phyloP scores from a whole-genome alignment of 2,113 vertebrate genomes.

The Lycaon pictus region DNA sequence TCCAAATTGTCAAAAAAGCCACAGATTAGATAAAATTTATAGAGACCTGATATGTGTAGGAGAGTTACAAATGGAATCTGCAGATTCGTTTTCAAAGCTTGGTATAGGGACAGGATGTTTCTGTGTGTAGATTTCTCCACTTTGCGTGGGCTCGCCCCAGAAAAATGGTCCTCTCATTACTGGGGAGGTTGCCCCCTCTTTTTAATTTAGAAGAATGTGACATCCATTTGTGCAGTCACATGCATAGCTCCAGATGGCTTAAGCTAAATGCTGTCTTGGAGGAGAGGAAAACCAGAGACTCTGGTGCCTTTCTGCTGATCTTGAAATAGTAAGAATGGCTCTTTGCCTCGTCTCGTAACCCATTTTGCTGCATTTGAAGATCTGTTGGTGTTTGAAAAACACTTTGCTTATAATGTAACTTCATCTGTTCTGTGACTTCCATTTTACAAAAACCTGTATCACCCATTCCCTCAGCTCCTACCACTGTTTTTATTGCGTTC shows the following conservation, averaged over 20 bases:
- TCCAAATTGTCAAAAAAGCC: constrained; percentile 62
- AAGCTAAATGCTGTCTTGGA: background rate
- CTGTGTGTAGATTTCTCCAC: background rate
- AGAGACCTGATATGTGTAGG: constrained; percentile 21
- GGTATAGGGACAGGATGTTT: background rate
- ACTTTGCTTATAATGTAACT: constrained; percentile 15
- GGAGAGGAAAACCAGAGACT: constrained; percentile 60
- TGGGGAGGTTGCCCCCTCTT: background rate
- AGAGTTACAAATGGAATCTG: constrained; percentile 57
- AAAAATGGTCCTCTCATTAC: constrained; percentile 55
- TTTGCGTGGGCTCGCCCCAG: background rate
- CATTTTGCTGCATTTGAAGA: constrained; percentile 31
- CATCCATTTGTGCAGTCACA: background rate
- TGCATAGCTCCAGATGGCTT: constrained; percentile 47
- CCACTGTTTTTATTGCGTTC: constrained; percentile 60
- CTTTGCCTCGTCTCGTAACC: background rate
- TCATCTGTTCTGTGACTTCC: constrained; percentile 60
- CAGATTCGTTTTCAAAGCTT: constrained; percentile 44
- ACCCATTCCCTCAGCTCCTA: constrained; percentile 53
- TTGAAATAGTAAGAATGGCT: background rate
- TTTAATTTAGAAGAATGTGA: constrained; percentile 56
- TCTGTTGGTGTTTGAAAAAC: constrained; percentile 55
- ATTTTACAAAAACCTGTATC: constrained; percentile 25
- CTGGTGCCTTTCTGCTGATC: background rate
- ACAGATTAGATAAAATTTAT: constrained; percentile 76